Percentiles rank a stretch among this genome's conserved stretches.
phyloP scores from a whole-genome alignment of 2,888 invertebrate species.

The Limnephilus lunatus region DNA sequence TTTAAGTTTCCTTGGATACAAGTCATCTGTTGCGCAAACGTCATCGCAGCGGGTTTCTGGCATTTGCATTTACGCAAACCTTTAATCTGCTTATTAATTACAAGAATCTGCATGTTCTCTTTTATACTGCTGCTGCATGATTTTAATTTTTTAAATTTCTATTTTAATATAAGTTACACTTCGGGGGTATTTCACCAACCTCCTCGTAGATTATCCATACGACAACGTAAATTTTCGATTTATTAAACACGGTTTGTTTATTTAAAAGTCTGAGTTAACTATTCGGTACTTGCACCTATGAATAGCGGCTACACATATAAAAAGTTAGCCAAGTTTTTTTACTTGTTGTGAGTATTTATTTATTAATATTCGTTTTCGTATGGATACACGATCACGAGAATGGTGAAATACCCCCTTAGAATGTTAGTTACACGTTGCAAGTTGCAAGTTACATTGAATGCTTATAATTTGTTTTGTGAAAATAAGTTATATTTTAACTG shows the following conservation, averaged over 20 bases:
- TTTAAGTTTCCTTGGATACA: neutral
- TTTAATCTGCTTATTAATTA: neutral
- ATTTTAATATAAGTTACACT: neutral
- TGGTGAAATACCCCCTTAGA: too few species aligned
- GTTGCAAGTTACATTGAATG: neutral
- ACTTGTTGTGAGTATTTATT: too few species aligned
- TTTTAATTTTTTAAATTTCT: neutral
- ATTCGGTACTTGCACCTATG: too few species aligned
- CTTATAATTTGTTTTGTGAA: neutral
- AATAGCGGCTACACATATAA: too few species aligned
- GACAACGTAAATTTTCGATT: too few species aligned
- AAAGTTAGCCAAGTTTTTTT: too few species aligned
- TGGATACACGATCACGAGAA: too few species aligned
- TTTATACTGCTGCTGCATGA: neutral
- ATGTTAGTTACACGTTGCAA: neutral
- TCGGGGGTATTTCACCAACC: too few species aligned
- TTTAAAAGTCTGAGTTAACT: too few species aligned
- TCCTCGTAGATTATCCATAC: too few species aligned
- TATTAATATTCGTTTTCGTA: too few species aligned
- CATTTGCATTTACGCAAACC: neutral
- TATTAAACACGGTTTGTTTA: too few species aligned
- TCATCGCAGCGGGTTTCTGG: neutral
- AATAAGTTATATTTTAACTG: neutral
- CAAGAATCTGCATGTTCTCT: neutral
- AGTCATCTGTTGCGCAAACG: neutral